These are phyloP conservation scores for Sebastiscus albofasciatus DNA, from an alignment of 2,797 vertebrate species.

Conservation along the genomic window DNA sequence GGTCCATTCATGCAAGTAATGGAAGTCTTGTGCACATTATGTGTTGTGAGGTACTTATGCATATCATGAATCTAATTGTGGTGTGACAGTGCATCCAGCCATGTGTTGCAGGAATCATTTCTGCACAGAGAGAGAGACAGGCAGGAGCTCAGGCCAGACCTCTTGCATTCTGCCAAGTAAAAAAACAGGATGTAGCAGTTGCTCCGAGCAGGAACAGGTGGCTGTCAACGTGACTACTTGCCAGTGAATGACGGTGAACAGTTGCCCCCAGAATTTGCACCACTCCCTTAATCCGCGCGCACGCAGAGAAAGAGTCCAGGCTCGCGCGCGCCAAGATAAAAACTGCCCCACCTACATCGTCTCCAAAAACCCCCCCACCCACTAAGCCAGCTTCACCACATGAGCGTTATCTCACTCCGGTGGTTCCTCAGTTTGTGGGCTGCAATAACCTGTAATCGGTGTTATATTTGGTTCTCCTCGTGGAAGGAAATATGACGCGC, in stretches of 20 bases:
- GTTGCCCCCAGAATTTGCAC: slow-evolving; percentile 41
- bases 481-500: slow-evolving; percentile 67
- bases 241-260: slow-evolving; percentile 37
- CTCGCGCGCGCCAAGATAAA: slow-evolving; percentile 8
- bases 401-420: neutral
- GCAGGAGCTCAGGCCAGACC: neutral
- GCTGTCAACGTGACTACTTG: slow-evolving; percentile 48
- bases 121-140: neutral
- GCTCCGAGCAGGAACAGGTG: slow-evolving; percentile 71
- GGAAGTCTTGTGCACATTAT: slow-evolving; percentile 4
- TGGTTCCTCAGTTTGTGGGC: slow-evolving; percentile 15
- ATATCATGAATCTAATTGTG: neutral
- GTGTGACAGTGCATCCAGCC: neutral
- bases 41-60: neutral
- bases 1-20: slow-evolving; percentile 6
- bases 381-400: slow-evolving; percentile 5
- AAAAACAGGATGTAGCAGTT: slow-evolving; percentile 58
- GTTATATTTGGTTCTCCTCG: slow-evolving; percentile 53
- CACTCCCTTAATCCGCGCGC: slow-evolving; percentile 15
- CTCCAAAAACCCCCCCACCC: neutral
- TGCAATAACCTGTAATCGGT: neutral
- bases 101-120: neutral
- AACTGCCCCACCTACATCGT: slow-evolving; percentile 4
- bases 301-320: neutral
- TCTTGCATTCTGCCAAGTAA: neutral